Base-by-base conservation (phyloP, 2,888 invertebrate genomes). In the Sepiola atlantica region DNA sequence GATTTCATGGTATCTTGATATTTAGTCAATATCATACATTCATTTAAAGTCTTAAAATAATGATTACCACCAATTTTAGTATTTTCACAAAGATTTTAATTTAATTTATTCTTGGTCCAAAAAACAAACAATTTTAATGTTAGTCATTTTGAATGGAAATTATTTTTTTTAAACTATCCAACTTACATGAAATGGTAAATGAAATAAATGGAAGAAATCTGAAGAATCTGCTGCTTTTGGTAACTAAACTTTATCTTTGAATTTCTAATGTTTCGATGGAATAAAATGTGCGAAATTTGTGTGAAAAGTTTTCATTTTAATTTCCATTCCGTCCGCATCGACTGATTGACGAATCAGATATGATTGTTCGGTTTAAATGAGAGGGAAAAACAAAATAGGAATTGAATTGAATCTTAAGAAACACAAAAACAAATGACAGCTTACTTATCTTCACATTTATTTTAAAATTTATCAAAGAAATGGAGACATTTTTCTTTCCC, bases 371-470 rank as follows among this genome's bases (percentile, higher is more conserved):
- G 0, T n/a, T n/a, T 77, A 3, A 77, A n/a, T 77, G n/a, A 1
- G 32, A n/a, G 16, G n/a, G 28, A 77, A 77, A 57, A 90, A 57
- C 14, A 57, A 21, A 55, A 55, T 12, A 21, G 0, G 16, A 32
- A 77, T n/a, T 16, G 2, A 77, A 77, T 77, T 12, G n/a, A 77
- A 77, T 18, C 0, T 61, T n/a, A 77, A 32, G 77, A 77, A 77
- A 16, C 35, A 90, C 24, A 90, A 90, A 90, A 20, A 90, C 24
- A 90, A n/a, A 77, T n/a, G 77, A 77, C 77, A 77, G 77, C 14
- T 32, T 77, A 77, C 77, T 77, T 77, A 77, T 77, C n/a, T 77
- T 77, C n/a, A 77, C 77, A 77, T 77, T 77, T 77, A 77, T n/a
- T 77, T 77, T n/a, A n/a, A 77, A 77, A 77, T 77, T 77, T 77